Evolutionary conservation across 2,797 vertebrate species (phyloP).

Genomic region (Esox lucius): DNA sequence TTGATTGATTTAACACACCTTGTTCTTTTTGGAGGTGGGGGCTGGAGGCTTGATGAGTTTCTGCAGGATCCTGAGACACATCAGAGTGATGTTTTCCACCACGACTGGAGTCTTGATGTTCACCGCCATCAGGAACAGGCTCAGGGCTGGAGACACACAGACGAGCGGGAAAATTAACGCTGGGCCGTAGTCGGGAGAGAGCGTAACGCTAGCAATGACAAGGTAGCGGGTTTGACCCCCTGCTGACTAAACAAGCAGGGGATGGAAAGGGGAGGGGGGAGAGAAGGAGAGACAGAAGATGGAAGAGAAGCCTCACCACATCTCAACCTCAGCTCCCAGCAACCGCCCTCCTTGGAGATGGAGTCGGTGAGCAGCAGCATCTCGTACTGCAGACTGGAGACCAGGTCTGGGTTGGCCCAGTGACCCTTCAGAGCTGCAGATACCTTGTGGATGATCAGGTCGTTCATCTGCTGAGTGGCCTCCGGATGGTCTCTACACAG

Average conservation of each 20-base stretch:
- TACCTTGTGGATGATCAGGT: conserved; percentile 95
- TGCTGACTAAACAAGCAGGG: too few relatives aligned
- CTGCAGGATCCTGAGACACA: conserved; percentile 97
- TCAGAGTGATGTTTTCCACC: conserved; percentile 97
- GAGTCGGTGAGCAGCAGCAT: conserved; percentile 97
- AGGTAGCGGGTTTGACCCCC: too few relatives aligned
- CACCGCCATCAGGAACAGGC: conserved; percentile 97
- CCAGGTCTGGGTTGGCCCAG: conserved; percentile 98
- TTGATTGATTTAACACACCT: conserved; percentile 78
- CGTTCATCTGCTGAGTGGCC: conserved; percentile 98
- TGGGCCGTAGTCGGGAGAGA: too few relatives aligned
- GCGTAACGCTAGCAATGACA: too few relatives aligned
- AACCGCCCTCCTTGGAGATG: conserved; percentile 96
- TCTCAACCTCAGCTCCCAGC: conserved; percentile 95
- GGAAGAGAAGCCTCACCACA: conserved; percentile 81
- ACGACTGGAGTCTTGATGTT: conserved; percentile 98
- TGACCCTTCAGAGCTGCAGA: conserved; percentile 96
- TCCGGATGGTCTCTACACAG: conserved; percentile 91
- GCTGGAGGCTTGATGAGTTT: conserved; percentile 96
- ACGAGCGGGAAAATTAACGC: background rate
- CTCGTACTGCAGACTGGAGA: conserved; percentile 96
- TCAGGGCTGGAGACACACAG: conserved; percentile 79
- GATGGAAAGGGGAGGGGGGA: too few relatives aligned
- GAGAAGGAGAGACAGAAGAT: too few relatives aligned
- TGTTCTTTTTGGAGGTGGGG: conserved; percentile 98